phyloP scores from a whole-genome alignment of 2,113 vertebrate species.

The Fulmarus glacialis region DNA sequence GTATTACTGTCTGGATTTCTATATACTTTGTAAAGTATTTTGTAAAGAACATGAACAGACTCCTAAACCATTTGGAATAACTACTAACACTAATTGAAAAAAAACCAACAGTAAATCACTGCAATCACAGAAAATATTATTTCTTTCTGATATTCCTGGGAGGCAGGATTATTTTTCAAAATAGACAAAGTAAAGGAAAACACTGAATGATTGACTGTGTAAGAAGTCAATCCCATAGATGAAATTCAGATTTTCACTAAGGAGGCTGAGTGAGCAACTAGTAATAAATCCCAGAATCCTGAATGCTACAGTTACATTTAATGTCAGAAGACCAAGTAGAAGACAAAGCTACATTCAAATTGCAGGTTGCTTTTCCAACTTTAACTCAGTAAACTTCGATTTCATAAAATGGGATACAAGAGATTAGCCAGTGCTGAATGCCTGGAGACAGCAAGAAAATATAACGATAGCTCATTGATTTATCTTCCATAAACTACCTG shows the following conservation, averaged over 20 bases:
- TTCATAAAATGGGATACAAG: not conserved
- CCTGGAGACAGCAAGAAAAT: not conserved
- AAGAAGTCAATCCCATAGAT: not conserved
- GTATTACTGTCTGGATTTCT: constrained; percentile 18
- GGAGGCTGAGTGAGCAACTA: not conserved
- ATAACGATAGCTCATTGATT: not conserved
- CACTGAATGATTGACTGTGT: not conserved
- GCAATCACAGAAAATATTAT: not conserved
- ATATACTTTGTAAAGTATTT: not conserved
- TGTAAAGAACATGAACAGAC: constrained; percentile 20
- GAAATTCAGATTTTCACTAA: not conserved
- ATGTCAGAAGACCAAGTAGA: not conserved
- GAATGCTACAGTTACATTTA: not conserved
- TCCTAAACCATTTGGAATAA: not conserved
- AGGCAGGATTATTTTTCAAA: not conserved
- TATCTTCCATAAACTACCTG: not conserved
- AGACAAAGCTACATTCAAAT: not conserved
- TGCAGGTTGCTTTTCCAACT: not conserved
- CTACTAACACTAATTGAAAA: not conserved
- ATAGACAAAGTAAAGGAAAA: not conserved
- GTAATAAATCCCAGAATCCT: not conserved
- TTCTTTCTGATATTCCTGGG: not conserved
- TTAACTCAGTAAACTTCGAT: not conserved
- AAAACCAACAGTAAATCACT: not conserved
- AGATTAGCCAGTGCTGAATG: not conserved